Percentiles rank a stretch among this genome's conserved stretches.
Evolutionary conservation across 2,113 vertebrate species (phyloP).

Genomic region (Vidua chalybeata): DNA sequence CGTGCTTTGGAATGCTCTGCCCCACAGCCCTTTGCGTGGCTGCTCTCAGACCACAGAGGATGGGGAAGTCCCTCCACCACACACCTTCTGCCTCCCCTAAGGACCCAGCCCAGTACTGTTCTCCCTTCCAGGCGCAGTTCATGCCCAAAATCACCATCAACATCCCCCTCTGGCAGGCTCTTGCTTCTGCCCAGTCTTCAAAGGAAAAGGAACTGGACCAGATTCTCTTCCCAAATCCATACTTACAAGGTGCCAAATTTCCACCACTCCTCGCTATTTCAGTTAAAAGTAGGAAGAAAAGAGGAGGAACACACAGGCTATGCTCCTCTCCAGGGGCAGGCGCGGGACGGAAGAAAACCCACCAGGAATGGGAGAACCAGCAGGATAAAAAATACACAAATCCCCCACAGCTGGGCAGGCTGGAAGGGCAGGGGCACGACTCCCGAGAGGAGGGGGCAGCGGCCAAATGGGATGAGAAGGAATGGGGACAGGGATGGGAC

Average conservation of each 20-base stretch:
- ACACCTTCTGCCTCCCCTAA: rapidly evolving
- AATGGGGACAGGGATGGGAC: background rate
- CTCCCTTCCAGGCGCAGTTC: background rate
- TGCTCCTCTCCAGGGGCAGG: background rate
- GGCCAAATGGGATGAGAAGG: background rate
- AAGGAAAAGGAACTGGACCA: background rate
- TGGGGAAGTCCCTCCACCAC: rapidly evolving
- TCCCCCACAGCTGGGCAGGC: background rate
- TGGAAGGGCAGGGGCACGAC: background rate
- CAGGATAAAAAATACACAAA: background rate
- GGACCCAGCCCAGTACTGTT: background rate
- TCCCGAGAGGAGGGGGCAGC: background rate
- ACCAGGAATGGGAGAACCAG: background rate
- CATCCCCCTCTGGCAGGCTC: background rate
- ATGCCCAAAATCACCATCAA: background rate
- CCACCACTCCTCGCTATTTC: background rate
- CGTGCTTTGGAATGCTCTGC: background rate
- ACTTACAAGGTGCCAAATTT: background rate
- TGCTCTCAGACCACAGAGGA: background rate
- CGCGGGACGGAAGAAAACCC: background rate
- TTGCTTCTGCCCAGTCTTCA: background rate
- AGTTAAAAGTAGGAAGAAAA: background rate
- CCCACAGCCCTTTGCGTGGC: background rate
- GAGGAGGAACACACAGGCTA: background rate
- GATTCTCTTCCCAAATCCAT: background rate